These are phyloP conservation scores for Conomelus anceps DNA, from an alignment of 2,888 invertebrate species.

Conservation along the genomic window DNA sequence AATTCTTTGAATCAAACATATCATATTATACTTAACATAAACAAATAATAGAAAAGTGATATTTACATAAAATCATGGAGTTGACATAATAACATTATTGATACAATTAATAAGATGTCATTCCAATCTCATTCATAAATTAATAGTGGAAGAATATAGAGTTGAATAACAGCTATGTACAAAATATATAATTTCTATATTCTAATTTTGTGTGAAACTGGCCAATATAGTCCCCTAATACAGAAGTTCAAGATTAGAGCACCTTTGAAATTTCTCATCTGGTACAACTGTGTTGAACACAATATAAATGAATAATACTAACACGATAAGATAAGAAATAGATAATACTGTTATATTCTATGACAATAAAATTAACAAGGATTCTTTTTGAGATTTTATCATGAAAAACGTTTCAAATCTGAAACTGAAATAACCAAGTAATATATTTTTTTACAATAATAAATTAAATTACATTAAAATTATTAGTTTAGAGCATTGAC, in stretches of 20 bases:
- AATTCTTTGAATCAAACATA: not conserved
- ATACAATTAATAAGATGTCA: not conserved
- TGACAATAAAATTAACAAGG: not conserved
- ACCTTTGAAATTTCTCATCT: not conserved
- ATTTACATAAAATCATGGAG: not conserved
- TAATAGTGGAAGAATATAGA: no score
- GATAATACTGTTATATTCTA: not conserved
- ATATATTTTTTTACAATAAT: no score
- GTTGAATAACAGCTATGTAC: not conserved
- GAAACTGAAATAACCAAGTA: no score
- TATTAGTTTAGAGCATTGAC: no score
- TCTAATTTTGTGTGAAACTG: not conserved
- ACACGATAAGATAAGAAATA: not conserved
- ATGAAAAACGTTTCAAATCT: no score
- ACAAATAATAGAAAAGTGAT: not conserved
- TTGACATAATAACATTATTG: not conserved
- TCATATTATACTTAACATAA: not conserved
- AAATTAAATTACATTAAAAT: no score
- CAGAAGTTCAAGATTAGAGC: not conserved
- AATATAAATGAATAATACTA: not conserved
- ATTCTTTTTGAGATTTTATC: no score
- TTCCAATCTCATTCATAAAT: not conserved
- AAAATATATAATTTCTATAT: not conserved
- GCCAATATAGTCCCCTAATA: slow-evolving; percentile 6
- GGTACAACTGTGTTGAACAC: not conserved